Base-by-base conservation (phyloP, 2,888 invertebrate genomes). In the Thereva nobilitata region DNA sequence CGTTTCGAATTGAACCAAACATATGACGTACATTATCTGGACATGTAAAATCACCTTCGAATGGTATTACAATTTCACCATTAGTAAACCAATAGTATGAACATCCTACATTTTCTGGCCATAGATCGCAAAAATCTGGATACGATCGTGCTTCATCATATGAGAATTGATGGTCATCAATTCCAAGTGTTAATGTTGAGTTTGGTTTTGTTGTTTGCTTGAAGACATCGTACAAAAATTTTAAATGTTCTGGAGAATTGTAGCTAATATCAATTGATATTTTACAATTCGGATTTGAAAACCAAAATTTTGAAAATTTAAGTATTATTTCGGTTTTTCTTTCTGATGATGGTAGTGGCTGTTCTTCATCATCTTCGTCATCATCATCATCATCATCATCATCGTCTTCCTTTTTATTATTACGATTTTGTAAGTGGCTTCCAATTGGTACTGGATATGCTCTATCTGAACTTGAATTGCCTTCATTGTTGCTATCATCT, bases 21-120 rank as follows among this genome's bases (percentile, higher is more conserved):
- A 78, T 68, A 7, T 75, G 73, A 38, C 75, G 72, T 5, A 79
- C 72, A 56, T 75, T 77, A 0, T 74, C 75, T 3, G 72, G 54
- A 0, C 71, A 1, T 64, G 78, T 71, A 12, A 67, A 71, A 47
- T 76, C 75, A 44, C 80, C 79, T 12, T 72, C 76, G 54, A 79
- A 79, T 0, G 79, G 77, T 61, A 79, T 73, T 0, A 76, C 72
- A 50, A 78, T 61, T 49, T 77, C 76, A 0, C 76, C 77, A 23
- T 73, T 77, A 12, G 77, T 76, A 64, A 79, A 77, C 80, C 80
- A 79, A 64, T 77, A 79, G n/a, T 79, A 76, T 0, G 79, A 79
- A 68, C 71, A 70, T 2, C 71, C 75, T 41, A 75, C 73, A 0
- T 67, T 66, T 7, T 68, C 70, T 0, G 75, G 71, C 0, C 74